A percentile compares a stretch with the other conserved stretches of the same genome.
Conservation (phyloP, 2,797 vertebrate species). For the Pterois miles region DNA sequence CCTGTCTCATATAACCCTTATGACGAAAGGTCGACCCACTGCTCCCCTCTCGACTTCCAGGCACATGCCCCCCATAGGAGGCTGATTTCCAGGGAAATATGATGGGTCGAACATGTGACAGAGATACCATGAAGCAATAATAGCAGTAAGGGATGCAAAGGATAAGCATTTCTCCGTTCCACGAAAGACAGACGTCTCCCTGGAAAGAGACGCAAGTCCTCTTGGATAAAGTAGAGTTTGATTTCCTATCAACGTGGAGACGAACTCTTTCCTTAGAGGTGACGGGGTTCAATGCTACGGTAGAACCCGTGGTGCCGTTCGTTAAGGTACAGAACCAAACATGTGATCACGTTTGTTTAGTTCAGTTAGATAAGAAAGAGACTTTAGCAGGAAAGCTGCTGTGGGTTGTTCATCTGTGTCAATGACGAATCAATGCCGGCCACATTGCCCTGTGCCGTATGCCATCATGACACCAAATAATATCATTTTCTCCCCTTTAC, state of each 20-base stretch:
- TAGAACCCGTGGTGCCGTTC: too few species aligned
- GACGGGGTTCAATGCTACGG: neutral
- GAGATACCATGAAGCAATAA: conserved; percentile 37
- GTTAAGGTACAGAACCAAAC: neutral
- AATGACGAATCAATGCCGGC: neutral
- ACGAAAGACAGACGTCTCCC: conserved; percentile 26
- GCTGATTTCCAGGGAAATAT: conserved; percentile 62
- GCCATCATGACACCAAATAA: neutral
- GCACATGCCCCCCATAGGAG: conserved; percentile 30
- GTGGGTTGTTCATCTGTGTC: too few species aligned
- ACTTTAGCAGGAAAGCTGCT: too few species aligned
- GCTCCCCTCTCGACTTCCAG: conserved; percentile 52
- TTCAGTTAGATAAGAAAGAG: neutral
- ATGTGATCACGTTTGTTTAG: too few species aligned
- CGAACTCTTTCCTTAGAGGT: neutral
- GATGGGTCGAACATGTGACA: conserved; percentile 51
- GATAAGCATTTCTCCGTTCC: conserved; percentile 48
- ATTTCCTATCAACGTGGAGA: neutral
- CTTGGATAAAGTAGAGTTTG: neutral
- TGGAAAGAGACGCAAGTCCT: conserved; percentile 4
- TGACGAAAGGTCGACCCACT: conserved; percentile 55
- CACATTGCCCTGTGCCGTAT: too few species aligned
- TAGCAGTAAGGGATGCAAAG: conserved; percentile 15
- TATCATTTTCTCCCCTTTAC: neutral
- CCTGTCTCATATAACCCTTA: conserved; percentile 48